phyloP scores from a whole-genome alignment of 2,113 vertebrate species.

The Felis catus region F.catus_Fca126_mat1.0 CM031413.1:148052501-148053000 shows the following conservation, averaged over 20 bases:
- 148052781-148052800: not conserved
- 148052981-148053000: not conserved
- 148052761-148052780: not conserved
- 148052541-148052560: conserved; percentile 38
- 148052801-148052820: not conserved
- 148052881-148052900: not conserved
- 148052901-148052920: not conserved
- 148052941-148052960: not conserved
- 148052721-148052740: not conserved
- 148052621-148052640: not conserved
- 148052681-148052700: not conserved
- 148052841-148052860: not conserved
- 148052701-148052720: not conserved
- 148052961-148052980: not conserved
- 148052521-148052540: conserved; percentile 57
- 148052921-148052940: not conserved
- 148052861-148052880: not conserved
- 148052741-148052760: not conserved
- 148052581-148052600: not conserved
- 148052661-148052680: not conserved
- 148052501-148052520: conserved; percentile 44
- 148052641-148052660: not conserved
- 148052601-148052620: not conserved
- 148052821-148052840: not conserved
- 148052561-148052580: not conserved